Evolutionary conservation across 2,888 invertebrate species (phyloP).

Genomic region (Steinernema carpocapsae): DNA sequence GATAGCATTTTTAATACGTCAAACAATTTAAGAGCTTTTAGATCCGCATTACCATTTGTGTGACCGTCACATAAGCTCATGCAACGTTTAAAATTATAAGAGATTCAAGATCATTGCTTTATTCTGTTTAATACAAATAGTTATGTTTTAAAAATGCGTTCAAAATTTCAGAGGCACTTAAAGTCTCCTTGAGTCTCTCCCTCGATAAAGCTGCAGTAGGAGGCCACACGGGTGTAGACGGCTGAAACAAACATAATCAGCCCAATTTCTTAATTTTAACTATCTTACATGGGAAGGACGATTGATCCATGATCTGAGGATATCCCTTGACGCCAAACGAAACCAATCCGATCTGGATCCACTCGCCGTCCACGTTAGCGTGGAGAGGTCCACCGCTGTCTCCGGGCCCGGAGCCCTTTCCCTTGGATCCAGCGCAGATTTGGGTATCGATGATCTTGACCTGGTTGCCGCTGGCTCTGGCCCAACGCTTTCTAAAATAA

Average conservation of each 20-base stretch:
- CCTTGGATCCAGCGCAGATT: constrained; percentile 14
- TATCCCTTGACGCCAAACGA: neutral
- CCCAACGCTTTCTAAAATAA: neutral
- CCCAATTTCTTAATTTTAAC: no score
- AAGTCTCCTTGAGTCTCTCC: neutral
- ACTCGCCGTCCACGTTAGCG: neutral
- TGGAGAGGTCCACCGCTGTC: constrained; percentile 16
- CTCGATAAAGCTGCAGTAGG: neutral
- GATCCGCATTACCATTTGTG: no score
- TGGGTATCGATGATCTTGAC: neutral
- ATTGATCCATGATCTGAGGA: no score
- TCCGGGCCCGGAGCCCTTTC: neutral
- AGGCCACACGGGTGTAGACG: neutral
- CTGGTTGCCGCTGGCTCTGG: neutral
- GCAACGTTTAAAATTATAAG: no score
- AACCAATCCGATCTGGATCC: neutral
- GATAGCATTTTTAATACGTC: no score
- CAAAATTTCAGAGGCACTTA: neutral
- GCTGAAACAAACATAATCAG: neutral
- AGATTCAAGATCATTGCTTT: no score
- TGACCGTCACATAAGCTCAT: no score
- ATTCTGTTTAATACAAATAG: no score
- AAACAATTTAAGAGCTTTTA: no score
- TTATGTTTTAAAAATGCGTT: no score
- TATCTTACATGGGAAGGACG: no score